Conservation (phyloP, 2,113 vertebrate species). For the Alectura lathami region DNA sequence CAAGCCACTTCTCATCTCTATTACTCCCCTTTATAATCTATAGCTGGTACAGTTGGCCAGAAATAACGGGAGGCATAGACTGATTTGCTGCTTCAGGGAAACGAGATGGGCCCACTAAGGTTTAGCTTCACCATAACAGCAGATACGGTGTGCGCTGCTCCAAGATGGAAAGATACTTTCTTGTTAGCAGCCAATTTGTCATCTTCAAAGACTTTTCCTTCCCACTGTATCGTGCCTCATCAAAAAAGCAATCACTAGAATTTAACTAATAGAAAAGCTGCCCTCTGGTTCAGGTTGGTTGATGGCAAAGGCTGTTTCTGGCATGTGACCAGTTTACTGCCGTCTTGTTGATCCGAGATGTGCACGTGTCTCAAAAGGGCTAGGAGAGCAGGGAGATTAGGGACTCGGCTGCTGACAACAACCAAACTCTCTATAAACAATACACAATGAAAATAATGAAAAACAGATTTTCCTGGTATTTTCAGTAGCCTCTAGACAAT, state of each 20-base stretch:
- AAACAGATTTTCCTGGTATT: constrained; percentile 61
- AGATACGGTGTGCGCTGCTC: neutral
- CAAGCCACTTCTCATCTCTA: neutral
- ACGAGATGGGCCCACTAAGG: neutral
- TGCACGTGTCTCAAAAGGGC: constrained; percentile 57
- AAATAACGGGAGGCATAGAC: neutral
- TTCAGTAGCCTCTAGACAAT: constrained; percentile 69
- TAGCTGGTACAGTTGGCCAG: neutral
- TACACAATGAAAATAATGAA: constrained; percentile 71
- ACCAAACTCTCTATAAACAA: constrained; percentile 73
- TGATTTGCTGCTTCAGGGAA: constrained; percentile 6
- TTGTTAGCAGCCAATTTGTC: neutral
- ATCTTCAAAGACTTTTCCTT: neutral
- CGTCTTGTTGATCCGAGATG: constrained; percentile 64
- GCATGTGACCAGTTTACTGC: constrained; percentile 52
- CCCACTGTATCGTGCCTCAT: constrained; percentile 9
- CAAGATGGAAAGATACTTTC: neutral
- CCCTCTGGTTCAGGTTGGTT: constrained; percentile 24
- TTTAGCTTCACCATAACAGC: constrained; percentile 26
- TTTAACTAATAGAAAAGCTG: constrained; percentile 64
- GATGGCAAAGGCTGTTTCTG: constrained; percentile 44
- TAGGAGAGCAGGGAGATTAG: constrained; percentile 69
- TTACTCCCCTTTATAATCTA: neutral
- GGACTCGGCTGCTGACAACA: constrained; percentile 65
- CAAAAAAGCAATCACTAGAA: constrained; percentile 45